Percentiles rank a stretch among this genome's conserved stretches.
Conservation (phyloP, 2,797 vertebrate species). For the Coendou prehensilis region DNA sequence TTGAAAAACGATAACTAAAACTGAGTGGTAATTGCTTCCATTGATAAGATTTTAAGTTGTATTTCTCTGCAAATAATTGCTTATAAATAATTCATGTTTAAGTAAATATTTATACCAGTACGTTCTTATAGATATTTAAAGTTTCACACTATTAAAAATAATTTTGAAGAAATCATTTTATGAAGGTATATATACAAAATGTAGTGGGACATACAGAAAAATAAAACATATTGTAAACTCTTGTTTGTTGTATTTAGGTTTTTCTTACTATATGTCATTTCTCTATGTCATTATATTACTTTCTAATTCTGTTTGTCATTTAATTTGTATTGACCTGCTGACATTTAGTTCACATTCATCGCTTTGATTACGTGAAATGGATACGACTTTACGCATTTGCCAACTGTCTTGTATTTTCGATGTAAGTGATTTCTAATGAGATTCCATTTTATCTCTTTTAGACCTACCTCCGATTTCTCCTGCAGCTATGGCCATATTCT, state of each 20-base stretch:
- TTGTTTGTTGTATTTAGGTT: background rate
- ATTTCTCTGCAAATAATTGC: background rate
- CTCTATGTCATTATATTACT: background rate
- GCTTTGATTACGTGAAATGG: background rate
- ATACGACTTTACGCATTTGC: background rate
- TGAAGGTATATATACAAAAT: background rate
- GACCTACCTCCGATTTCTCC: background rate
- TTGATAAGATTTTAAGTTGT: background rate
- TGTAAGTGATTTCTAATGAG: background rate
- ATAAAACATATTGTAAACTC: background rate
- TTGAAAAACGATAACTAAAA: background rate
- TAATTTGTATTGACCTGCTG: background rate
- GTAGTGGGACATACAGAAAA: background rate
- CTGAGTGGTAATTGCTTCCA: background rate
- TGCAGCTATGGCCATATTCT: background rate
- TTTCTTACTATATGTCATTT: background rate
- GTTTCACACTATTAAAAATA: background rate
- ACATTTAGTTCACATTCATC: background rate
- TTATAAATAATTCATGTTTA: background rate
- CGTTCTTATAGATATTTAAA: background rate
- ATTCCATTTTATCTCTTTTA: background rate
- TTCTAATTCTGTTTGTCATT: background rate
- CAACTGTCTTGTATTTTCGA: background rate
- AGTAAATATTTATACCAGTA: background rate
- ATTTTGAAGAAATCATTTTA: background rate